Evolutionary conservation across 2,888 invertebrate species (phyloP), one percentile per base, ranked within the genome.

Genomic region (Dioctria linearis): DNA sequence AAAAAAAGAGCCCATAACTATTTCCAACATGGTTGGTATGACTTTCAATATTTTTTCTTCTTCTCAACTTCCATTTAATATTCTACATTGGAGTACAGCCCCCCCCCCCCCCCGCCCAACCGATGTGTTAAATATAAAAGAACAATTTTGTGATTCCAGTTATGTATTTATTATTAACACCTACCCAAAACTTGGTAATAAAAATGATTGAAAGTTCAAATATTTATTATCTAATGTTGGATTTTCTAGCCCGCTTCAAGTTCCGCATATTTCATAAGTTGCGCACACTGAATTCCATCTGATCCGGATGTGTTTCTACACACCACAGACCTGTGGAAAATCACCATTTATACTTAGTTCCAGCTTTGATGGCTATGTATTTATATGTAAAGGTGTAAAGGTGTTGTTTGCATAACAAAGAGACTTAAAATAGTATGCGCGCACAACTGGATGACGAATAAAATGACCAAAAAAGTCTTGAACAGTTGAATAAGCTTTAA

Each of bases 191-290:
- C 25, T 25, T 54, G 54, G 54, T n/a, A 11, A n/a, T 51, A 69
- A 69, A 69, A 69, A 51, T 25, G 9, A 11, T 51, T 69, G 69
- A 39, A 40, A 69, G 40, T 51, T 54, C 69, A 25, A 25, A 51
- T n/a, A 46, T 5, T 13, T 5, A 51, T 69, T 69, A 69, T 8
- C 51, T 69, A 49, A 69, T 46, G 39, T 11, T 5, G 4, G 9
- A 40, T 69, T 69, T 69, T 69, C 69, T 51, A 69, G 51, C 69
- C n/a, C 25, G 37, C 65, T 51, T 25, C 43, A 49, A 69, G 69
- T 69, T 69, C 69, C 69, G 69, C 49, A 49, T 49, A 37, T 69
- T 69, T 69, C 69, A 37, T 67, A 67, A 67, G 67, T n/a, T 25
- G 43, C 67, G 67, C 51, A 51, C n/a, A 37, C 54, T 37, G 49